These are phyloP conservation scores for Trichacis sp. DNA, from an alignment of 2,888 invertebrate species.

Conservation along the genomic window DNA sequence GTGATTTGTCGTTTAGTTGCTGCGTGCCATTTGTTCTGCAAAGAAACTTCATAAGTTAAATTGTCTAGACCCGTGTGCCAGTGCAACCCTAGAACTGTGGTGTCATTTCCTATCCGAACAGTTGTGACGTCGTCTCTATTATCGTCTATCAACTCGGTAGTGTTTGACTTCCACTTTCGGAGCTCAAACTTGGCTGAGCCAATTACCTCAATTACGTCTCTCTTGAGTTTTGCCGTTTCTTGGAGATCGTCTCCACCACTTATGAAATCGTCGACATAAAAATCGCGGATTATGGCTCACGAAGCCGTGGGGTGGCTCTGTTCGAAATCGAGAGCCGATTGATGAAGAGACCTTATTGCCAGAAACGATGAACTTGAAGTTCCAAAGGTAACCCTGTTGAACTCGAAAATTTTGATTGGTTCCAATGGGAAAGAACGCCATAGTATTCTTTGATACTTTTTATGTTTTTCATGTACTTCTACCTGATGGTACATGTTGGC, in stretches of 20 bases:
- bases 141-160: neutral
- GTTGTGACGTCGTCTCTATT: neutral
- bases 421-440: constrained; percentile 40
- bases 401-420: constrained; percentile 22
- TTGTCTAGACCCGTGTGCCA: constrained; percentile 1
- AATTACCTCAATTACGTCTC: constrained; percentile 19
- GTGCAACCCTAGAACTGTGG: constrained; percentile 9
- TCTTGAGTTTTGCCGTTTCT: constrained; percentile 6
- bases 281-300: constrained; percentile 13
- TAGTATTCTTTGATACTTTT: constrained; percentile 46
- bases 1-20: neutral
- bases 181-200: constrained; percentile 17
- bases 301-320: constrained; percentile 33
- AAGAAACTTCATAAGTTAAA: neutral
- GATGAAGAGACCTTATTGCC: constrained; percentile 42
- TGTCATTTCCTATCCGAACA: constrained; percentile 3
- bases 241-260: constrained; percentile 19
- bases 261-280: constrained; percentile 33
- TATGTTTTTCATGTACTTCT: constrained; percentile 21
- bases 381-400: constrained; percentile 48
- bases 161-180: constrained; percentile 23
- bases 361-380: constrained; percentile 45
- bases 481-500: constrained; percentile 52
- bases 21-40: neutral
- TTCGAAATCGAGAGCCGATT: constrained; percentile 35